phyloP scores from a whole-genome alignment of 2,888 invertebrate species.

The Microplitis deprimator region DNA sequence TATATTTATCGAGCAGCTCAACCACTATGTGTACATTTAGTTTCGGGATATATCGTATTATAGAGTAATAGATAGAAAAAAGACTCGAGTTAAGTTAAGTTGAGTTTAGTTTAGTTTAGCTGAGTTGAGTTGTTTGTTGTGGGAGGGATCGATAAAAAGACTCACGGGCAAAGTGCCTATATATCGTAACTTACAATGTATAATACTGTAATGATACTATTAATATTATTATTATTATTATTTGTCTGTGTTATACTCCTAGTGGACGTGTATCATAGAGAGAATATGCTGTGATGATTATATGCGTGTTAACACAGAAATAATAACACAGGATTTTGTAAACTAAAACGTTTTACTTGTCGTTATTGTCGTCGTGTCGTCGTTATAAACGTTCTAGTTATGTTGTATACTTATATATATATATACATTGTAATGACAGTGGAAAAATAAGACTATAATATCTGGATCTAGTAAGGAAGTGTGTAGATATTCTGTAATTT shows the following conservation, averaged over 20 bases:
- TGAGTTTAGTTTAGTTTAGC: neutral
- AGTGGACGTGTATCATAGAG: slow-evolving; percentile 14
- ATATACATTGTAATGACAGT: neutral
- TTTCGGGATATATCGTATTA: too few species aligned
- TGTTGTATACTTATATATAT: neutral
- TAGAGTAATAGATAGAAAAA: neutral
- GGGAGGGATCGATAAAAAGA: slow-evolving; percentile 30
- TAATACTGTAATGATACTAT: neutral
- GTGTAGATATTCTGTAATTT: neutral
- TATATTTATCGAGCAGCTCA: too few species aligned
- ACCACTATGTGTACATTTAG: too few species aligned
- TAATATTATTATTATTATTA: neutral
- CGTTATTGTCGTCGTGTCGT: slow-evolving; percentile 17
- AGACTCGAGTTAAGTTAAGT: neutral
- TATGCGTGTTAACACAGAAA: slow-evolving; percentile 2
- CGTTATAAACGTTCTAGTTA: slow-evolving; percentile 8
- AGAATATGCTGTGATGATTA: slow-evolving; percentile 33
- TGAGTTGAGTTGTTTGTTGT: slow-evolving; percentile 20
- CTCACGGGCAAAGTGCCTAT: slow-evolving; percentile 20
- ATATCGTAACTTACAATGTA: neutral
- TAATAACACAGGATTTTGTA: slow-evolving; percentile 9
- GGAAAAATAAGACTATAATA: neutral
- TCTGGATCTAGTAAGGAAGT: neutral
- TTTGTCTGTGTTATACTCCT: slow-evolving; percentile 5
- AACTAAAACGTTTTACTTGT: slow-evolving; percentile 11